A percentile compares a stretch with the other conserved stretches of the same genome.
phyloP scores from a whole-genome alignment of 2,797 vertebrate genomes.

The Percopsis omiscomaycus region DNA sequence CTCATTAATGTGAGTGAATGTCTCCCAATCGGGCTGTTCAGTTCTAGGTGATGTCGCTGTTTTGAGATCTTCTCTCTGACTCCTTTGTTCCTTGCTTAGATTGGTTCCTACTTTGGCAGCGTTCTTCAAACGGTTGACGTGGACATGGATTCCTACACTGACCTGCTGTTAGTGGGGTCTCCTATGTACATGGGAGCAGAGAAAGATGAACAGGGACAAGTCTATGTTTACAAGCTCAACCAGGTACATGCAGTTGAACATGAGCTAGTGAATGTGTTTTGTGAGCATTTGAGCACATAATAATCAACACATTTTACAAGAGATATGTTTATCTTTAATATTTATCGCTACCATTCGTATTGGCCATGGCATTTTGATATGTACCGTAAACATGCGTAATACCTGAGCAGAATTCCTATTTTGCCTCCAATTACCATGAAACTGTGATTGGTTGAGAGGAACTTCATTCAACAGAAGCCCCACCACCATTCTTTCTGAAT shows the following conservation, averaged over 20 bases:
- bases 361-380: no score
- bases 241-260: constrained; percentile 72
- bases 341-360: no score
- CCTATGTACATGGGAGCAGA: constrained; percentile 96
- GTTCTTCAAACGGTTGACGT: constrained; percentile 90
- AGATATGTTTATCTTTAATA: no score
- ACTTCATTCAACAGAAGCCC: no score
- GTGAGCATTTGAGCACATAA: background rate
- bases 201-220: constrained; percentile 92
- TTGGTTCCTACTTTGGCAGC: constrained; percentile 97
- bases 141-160: constrained; percentile 84
- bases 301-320: background rate
- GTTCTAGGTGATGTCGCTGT: background rate
- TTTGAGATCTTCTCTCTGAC: background rate
- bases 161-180: constrained; percentile 90
- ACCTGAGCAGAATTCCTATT: no score
- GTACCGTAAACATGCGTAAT: no score
- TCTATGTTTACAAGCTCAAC: constrained; percentile 88
- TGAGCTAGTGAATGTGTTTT: background rate
- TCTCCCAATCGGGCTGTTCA: background rate
- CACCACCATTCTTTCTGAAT: background rate
- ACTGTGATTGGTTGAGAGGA: no score
- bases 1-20: background rate
- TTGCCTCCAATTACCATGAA: no score
- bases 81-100: constrained; percentile 71